Evolutionary conservation across 2,888 invertebrate genomes (phyloP).

Genomic region (Drosophila aldrichi): DNA sequence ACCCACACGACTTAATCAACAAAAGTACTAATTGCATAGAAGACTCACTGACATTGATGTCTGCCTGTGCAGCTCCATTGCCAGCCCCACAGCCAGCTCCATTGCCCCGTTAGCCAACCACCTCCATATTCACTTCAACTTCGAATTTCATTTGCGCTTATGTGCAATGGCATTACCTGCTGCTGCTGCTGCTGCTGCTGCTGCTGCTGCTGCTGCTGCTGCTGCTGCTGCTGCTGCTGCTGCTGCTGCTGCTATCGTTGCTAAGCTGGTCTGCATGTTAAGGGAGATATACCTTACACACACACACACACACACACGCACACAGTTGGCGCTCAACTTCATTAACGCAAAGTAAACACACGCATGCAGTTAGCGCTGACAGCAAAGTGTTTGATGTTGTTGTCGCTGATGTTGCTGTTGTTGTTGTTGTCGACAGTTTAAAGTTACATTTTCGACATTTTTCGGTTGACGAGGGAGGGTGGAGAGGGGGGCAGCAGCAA

Average conservation of each 20-base stretch:
- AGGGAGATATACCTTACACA: slow-evolving; percentile 6
- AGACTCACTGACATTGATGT: slow-evolving; percentile 76
- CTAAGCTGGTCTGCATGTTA: too few relatives aligned
- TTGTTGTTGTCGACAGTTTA: slow-evolving; percentile 57
- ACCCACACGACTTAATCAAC: slow-evolving; percentile 72
- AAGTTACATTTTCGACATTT: slow-evolving; percentile 72
- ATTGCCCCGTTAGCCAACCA: neutral
- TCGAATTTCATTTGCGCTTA: slow-evolving; percentile 74
- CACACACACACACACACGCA: slow-evolving; percentile 10
- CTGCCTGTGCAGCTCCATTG: slow-evolving; percentile 39
- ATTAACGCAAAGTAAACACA: slow-evolving; percentile 80
- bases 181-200: too few relatives aligned
- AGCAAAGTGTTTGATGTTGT: slow-evolving; percentile 78
- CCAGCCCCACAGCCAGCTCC: neutral
- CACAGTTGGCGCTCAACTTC: slow-evolving; percentile 67
- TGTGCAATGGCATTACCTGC: slow-evolving; percentile 66
- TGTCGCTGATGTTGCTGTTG: slow-evolving; percentile 42
- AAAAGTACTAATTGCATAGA: slow-evolving; percentile 80
- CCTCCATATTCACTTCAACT: slow-evolving; percentile 49
- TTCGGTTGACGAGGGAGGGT: neutral
- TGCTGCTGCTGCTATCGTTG: slow-evolving; percentile 5
- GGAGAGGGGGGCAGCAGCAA: slow-evolving; percentile 18
- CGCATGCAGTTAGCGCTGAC: slow-evolving; percentile 72
- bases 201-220: too few relatives aligned
- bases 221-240: too few relatives aligned